Evolutionary conservation across 2,113 vertebrate genomes (phyloP), one percentile per base, ranked within the genome.

Genomic region (Arothron firmamentum): DNA sequence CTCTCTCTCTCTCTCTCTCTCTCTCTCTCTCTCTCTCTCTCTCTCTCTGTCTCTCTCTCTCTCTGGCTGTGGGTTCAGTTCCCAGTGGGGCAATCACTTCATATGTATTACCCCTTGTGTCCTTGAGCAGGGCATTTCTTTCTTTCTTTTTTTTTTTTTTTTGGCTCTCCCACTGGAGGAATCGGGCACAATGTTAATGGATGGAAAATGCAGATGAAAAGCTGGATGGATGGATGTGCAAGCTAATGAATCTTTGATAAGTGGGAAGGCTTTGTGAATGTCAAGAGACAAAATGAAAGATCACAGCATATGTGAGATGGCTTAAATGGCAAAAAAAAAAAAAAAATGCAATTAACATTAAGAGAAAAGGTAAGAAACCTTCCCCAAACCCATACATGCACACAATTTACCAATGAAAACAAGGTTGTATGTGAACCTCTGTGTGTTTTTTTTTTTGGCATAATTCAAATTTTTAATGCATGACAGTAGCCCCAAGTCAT

Each of bases 241-340:
- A 62, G 81, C 81, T 86, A 82, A 88, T 86, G 81, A 82, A 84
- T 85, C 79, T 88, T 88, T 86, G 78, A 88, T 88, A 84, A 86
- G 80, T 71, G 67, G 75, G 69, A 81, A 83, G 68, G 74, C 73
- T 79, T 67, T 72, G 57, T 61, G 60, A 48, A 62, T 72, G 73
- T 79, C 75, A 53, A 43, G 80, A 85, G 80, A 79, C 64, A 56
- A 65, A 76, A 67, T 61, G 70, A 77, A 73, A 62, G 70, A 76
- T 80, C 79, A 65, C 56, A 76, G 75, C 69, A 66, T 65, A 51
- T 75, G 61, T 18, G 62, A 67, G 57, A 68, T 28, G 67, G 54
- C 58, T 71, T 77, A 63, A 58, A 78, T 69, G 73, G 28, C 28
- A 31, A 31, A 31, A 31, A 31, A 23, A 23, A 23, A 23, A 23